Evolutionary conservation across 1,140 invertebrate genomes (phyloP).

Genomic region (Megathymus violae): DNA sequence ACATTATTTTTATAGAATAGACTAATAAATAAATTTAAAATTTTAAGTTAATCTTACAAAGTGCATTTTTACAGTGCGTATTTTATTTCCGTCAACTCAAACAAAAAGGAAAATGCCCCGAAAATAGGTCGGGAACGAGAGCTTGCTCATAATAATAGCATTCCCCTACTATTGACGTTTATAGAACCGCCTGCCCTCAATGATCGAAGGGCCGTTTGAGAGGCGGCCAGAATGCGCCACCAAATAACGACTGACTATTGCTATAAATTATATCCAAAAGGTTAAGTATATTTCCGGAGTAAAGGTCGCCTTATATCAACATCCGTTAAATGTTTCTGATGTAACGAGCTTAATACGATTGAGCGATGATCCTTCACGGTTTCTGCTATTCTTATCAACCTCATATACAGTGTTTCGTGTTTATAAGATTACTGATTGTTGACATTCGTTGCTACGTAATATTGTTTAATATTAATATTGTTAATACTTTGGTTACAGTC

Average conservation of each 20-base stretch:
- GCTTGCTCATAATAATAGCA: conserved; percentile 16
- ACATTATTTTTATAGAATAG: no score
- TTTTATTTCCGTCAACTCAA: conserved; percentile 1
- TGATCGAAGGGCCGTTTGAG: conserved; percentile 46
- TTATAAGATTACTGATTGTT: background rate
- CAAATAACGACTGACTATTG: conserved; percentile 8
- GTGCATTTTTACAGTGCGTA: background rate
- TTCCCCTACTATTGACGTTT: conserved; percentile 36
- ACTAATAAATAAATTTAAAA: no score
- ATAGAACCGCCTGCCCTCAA: conserved; percentile 36
- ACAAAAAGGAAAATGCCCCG: conserved; percentile 2
- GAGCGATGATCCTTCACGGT: background rate
- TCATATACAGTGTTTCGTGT: background rate
- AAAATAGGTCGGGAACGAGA: background rate
- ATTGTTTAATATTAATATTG: no score
- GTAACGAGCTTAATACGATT: background rate
- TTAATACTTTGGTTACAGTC: no score
- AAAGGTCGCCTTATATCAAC: conserved; percentile 12
- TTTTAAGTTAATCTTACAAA: background rate
- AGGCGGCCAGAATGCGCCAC: conserved; percentile 35
- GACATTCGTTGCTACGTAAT: no score
- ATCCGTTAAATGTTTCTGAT: conserved; percentile 9
- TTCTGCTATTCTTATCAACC: background rate
- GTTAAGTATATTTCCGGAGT: conserved; percentile 20
- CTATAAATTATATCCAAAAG: conserved; percentile 11